Percentiles rank a stretch among this genome's conserved stretches.
These are phyloP conservation scores for Platysternon megacephalum DNA, from an alignment of 2,113 vertebrate species.

Conservation along the genomic window DNA sequence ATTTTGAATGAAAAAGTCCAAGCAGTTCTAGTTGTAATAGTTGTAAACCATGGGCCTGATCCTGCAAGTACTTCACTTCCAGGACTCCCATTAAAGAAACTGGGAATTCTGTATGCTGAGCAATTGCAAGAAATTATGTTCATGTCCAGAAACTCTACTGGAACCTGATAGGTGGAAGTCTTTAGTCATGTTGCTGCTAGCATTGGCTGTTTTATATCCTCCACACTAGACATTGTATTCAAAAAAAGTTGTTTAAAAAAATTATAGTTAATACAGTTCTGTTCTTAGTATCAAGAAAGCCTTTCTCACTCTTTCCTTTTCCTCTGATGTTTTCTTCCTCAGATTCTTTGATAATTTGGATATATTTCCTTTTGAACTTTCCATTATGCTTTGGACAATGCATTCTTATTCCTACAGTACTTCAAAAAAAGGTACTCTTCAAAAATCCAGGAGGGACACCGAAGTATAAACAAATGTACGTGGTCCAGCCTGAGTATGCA, in stretches of 20 bases:
- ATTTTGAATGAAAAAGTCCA: not conserved
- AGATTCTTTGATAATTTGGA: not conserved
- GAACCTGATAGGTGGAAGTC: not conserved
- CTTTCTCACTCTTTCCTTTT: not conserved
- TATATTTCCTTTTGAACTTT: not conserved
- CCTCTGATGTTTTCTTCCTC: not conserved
- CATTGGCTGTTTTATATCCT: not conserved
- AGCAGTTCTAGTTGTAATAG: not conserved
- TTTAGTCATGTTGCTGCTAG: not conserved
- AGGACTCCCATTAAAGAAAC: not conserved
- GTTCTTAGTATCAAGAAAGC: not conserved
- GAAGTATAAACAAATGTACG: too few relatives aligned
- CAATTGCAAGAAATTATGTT: not conserved
- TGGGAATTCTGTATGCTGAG: not conserved
- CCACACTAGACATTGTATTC: not conserved
- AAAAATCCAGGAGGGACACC: too few relatives aligned
- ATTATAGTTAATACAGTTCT: not conserved
- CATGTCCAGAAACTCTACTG: not conserved
- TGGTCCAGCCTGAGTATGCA: too few relatives aligned
- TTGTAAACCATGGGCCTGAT: not conserved
- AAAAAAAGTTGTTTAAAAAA: not conserved
- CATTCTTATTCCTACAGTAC: too few relatives aligned
- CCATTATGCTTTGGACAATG: not conserved
- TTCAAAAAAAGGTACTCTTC: too few relatives aligned
- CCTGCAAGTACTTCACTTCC: not conserved